phyloP scores from a whole-genome alignment of 2,888 invertebrate genomes.

The Desoria tigrina region DNA sequence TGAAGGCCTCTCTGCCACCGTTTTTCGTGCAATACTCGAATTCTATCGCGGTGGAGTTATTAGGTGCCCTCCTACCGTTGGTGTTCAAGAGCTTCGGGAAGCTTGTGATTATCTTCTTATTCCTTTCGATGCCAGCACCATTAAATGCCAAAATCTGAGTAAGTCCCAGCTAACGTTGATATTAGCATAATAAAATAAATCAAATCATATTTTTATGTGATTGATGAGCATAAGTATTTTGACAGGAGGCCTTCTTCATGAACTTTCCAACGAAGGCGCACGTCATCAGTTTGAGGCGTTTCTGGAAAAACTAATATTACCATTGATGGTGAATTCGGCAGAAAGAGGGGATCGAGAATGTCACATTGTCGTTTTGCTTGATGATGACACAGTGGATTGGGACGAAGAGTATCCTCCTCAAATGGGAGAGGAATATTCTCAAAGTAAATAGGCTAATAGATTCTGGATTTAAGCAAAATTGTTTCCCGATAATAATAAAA shows the following conservation, averaged over 20 bases:
- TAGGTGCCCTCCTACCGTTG: conserved; percentile 91
- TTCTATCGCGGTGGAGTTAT: conserved; percentile 90
- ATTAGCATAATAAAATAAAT: background rate
- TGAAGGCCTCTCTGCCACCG: conserved; percentile 92
- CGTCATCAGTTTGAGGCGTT: conserved; percentile 94
- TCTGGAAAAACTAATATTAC: conserved; percentile 90
- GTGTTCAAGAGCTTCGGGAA: conserved; percentile 93
- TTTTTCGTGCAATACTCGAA: conserved; percentile 92
- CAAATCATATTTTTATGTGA: background rate
- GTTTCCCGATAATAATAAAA: conserved; percentile 1
- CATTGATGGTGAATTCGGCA: conserved; percentile 91
- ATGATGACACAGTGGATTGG: conserved; percentile 97
- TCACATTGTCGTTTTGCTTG: conserved; percentile 91
- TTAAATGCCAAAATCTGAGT: conserved; percentile 94
- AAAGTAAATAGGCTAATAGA: conserved; percentile 69
- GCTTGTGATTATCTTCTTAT: conserved; percentile 98
- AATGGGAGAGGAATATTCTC: conserved; percentile 98
- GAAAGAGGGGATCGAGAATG: conserved; percentile 96
- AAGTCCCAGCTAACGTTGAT: conserved; percentile 57
- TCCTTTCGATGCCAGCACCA: conserved; percentile 92
- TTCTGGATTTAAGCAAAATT: no score
- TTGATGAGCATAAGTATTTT: conserved; percentile 30
- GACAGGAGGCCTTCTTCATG: conserved; percentile 88
- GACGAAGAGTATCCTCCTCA: conserved; percentile 99
- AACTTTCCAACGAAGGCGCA: conserved; percentile 98